Percentiles rank a stretch among this genome's conserved stretches.
Evolutionary conservation across 2,888 invertebrate species (phyloP).

Genomic region (Exocentrus adspersus): DNA sequence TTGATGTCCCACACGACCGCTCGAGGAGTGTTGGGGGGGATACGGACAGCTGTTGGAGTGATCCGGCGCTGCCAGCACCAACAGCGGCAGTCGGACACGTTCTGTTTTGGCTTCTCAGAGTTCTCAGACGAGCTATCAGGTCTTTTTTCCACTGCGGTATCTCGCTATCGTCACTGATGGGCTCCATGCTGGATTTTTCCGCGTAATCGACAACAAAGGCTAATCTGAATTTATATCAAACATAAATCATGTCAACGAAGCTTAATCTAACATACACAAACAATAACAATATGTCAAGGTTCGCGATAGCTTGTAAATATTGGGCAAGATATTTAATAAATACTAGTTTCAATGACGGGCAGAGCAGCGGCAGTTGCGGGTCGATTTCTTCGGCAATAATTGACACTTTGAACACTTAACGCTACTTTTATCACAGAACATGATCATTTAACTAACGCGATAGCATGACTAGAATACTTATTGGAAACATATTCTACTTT

Average conservation of each 20-base stretch:
- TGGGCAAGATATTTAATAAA: conserved; percentile 16
- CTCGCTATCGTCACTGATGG: conserved; percentile 29
- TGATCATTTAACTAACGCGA: conserved; percentile 2
- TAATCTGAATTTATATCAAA: conserved; percentile 9
- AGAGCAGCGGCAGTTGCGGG: conserved; percentile 15
- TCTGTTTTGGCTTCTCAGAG: conserved; percentile 68
- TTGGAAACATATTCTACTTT: conserved; percentile 45
- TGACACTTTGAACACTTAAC: conserved; percentile 17
- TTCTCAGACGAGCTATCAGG: conserved; percentile 78
- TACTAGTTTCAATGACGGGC: conserved; percentile 16
- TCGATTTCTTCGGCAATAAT: conserved; percentile 20
- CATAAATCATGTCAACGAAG: conserved; percentile 8
- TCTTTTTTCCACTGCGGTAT: conserved; percentile 87
- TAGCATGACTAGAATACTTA: conserved; percentile 41
- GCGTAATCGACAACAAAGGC: conserved; percentile 14
- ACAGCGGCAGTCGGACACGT: conserved; percentile 42
- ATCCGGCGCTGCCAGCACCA: conserved; percentile 35
- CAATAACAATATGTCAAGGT: conserved; percentile 26
- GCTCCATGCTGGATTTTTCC: conserved; percentile 27
- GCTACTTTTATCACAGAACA: conserved; percentile 23
- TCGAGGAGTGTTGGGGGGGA: conserved; percentile 38
- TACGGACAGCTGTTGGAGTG: conserved; percentile 31
- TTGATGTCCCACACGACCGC: conserved; percentile 56
- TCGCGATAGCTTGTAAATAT: conserved; percentile 21
- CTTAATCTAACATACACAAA: conserved; percentile 15